Evolutionary conservation across 2,797 vertebrate genomes (phyloP).

Genomic region (Catostomus latipinnis): DNA sequence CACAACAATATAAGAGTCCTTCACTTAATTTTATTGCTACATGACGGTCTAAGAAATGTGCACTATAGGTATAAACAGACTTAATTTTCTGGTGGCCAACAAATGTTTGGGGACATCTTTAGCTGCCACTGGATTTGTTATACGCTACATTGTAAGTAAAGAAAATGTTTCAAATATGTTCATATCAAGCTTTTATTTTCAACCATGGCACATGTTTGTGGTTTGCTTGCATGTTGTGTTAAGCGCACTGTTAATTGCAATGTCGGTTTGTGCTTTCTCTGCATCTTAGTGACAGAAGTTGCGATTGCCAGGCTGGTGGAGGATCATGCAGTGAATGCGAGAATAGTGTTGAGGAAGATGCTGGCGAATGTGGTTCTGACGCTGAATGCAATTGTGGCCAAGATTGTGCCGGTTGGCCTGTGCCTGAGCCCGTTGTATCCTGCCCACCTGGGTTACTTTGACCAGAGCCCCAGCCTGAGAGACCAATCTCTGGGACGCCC

Average conservation of each 20-base stretch:
- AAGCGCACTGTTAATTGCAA: background rate
- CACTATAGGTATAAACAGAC: background rate
- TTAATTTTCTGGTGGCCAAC: conserved; percentile 1
- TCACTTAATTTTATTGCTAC: conserved; percentile 16
- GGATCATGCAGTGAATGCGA: conserved; percentile 71
- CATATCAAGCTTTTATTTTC: conserved; percentile 30
- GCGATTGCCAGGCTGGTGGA: conserved; percentile 90
- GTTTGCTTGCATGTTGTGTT: background rate
- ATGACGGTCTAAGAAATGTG: conserved; percentile 1
- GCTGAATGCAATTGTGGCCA: conserved; percentile 82
- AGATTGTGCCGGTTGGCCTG: conserved; percentile 73
- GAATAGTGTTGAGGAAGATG: conserved; percentile 73
- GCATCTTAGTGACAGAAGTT: conserved; percentile 84
- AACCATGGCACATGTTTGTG: conserved; percentile 18
- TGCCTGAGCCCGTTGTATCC: conserved; percentile 81
- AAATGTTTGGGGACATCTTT: conserved; percentile 3
- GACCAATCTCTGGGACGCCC: conserved; percentile 57
- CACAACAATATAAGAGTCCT: background rate
- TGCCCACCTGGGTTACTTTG: conserved; percentile 77
- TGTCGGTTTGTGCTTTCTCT: background rate
- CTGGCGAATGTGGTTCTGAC: conserved; percentile 85
- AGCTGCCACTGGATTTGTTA: conserved; percentile 32
- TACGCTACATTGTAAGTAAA: conserved; percentile 46
- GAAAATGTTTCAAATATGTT: conserved; percentile 48
- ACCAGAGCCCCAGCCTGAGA: conserved; percentile 75